These are phyloP conservation scores for Macrotus californicus DNA, from an alignment of 2,113 vertebrate species.

Conservation along the genomic window DNA sequence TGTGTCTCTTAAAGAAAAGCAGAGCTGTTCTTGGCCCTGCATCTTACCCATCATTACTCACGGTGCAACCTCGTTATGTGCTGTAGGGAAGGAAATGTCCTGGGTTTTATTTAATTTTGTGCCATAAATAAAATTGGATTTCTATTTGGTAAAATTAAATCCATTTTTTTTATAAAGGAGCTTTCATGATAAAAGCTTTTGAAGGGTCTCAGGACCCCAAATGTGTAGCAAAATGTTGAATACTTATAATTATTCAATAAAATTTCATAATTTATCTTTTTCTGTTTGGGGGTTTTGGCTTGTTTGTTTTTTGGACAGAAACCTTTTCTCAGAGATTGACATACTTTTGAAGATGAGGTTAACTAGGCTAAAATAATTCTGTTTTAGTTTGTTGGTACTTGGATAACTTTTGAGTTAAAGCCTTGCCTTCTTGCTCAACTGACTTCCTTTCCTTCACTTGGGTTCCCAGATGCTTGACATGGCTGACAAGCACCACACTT, in stretches of 20 bases:
- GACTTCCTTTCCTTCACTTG: background rate
- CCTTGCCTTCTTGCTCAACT: background rate
- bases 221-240: background rate
- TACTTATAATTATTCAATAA: background rate
- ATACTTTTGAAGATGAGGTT: constrained; percentile 30
- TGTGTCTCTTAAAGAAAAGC: background rate
- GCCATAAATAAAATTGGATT: constrained; percentile 59
- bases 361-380: background rate
- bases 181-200: constrained; percentile 22
- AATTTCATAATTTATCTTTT: background rate
- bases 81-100: constrained; percentile 38
- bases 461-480: background rate
- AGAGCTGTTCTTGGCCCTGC: background rate
- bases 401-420: background rate
- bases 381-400: background rate
- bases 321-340: background rate
- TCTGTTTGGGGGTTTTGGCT: background rate
- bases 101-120: constrained; percentile 61
- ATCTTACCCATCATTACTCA: background rate
- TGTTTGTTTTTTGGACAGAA: constrained; percentile 3
- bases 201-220: background rate
- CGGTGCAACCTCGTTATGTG: constrained; percentile 42
- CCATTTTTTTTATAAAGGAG: constrained; percentile 49
- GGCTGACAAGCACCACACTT: background rate
- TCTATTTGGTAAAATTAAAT: constrained; percentile 55